phyloP scores from a whole-genome alignment of 2,113 vertebrate species.

The Regulus satrapa region DNA sequence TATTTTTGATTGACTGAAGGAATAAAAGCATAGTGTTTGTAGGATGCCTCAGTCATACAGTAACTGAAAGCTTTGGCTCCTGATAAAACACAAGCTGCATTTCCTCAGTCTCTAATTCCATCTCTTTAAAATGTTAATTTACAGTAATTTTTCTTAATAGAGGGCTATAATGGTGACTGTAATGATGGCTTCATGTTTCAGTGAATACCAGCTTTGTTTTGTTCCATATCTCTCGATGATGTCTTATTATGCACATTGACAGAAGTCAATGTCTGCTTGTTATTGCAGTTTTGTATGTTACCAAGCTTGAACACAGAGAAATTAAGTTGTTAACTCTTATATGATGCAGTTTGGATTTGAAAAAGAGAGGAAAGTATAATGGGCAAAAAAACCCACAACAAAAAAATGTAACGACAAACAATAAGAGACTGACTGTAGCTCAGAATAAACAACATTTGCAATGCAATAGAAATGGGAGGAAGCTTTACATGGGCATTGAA shows the following conservation, averaged over 20 bases:
- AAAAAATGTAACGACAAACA: background rate
- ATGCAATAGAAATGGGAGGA: background rate
- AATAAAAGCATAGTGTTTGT: background rate
- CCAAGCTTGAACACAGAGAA: conserved; percentile 9
- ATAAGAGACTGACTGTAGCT: background rate
- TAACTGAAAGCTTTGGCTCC: background rate
- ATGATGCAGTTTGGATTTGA: background rate
- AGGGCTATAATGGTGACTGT: background rate
- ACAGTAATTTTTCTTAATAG: conserved; percentile 11
- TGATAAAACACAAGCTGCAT: background rate
- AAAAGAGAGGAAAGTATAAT: background rate
- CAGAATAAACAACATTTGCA: background rate
- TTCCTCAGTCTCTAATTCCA: background rate
- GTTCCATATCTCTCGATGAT: background rate
- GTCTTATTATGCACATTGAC: conserved; percentile 7
- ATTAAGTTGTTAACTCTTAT: conserved; percentile 37
- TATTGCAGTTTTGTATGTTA: conserved; percentile 21
- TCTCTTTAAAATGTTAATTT: conserved; percentile 13
- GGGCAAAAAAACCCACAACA: background rate
- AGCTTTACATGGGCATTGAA: background rate
- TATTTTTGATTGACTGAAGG: background rate
- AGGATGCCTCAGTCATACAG: background rate
- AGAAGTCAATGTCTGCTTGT: conserved; percentile 23
- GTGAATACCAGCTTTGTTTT: conserved; percentile 12
- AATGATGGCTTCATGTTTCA: background rate